phyloP scores from a whole-genome alignment of 2,888 invertebrate species.

The Eupithecia inturbata region DNA sequence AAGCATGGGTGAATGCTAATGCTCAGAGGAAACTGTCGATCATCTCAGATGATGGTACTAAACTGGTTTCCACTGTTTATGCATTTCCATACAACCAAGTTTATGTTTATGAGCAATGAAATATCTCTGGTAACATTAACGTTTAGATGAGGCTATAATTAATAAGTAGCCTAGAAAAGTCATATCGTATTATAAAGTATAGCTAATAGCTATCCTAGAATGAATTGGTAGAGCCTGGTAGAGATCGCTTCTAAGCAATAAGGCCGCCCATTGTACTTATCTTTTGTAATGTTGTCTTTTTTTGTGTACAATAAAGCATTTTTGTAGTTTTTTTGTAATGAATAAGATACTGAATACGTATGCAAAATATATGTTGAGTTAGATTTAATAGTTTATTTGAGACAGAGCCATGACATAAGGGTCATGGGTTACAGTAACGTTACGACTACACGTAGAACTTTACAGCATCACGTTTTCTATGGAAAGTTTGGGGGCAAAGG shows the following conservation, averaged over 20 bases:
- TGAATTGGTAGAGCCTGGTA: too few relatives aligned
- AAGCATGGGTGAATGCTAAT: not conserved
- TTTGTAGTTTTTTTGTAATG: too few relatives aligned
- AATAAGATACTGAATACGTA: not conserved
- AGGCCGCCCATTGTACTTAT: too few relatives aligned
- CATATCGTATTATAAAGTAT: not conserved
- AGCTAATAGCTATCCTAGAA: not conserved
- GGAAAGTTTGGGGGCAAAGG: too few relatives aligned
- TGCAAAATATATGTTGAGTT: not conserved
- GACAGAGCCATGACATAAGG: not conserved
- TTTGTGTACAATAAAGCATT: too few relatives aligned
- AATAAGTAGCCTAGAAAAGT: not conserved
- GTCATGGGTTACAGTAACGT: not conserved
- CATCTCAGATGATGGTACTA: slow-evolving; percentile 2
- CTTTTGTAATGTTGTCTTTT: too few relatives aligned
- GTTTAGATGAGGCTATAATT: not conserved
- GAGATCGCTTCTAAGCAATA: too few relatives aligned
- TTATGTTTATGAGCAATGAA: slow-evolving; percentile 9
- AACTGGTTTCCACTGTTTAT: slow-evolving; percentile 5
- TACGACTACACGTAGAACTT: not conserved
- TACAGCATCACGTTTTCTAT: slow-evolving; percentile 8
- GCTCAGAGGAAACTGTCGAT: not conserved
- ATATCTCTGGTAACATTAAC: not conserved
- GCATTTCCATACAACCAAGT: slow-evolving; percentile 1
- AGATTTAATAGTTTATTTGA: not conserved